Percentiles rank a stretch among this genome's conserved stretches.
Conservation (phyloP, 2,113 vertebrate species). For the Xyliphius kryptos region DNA sequence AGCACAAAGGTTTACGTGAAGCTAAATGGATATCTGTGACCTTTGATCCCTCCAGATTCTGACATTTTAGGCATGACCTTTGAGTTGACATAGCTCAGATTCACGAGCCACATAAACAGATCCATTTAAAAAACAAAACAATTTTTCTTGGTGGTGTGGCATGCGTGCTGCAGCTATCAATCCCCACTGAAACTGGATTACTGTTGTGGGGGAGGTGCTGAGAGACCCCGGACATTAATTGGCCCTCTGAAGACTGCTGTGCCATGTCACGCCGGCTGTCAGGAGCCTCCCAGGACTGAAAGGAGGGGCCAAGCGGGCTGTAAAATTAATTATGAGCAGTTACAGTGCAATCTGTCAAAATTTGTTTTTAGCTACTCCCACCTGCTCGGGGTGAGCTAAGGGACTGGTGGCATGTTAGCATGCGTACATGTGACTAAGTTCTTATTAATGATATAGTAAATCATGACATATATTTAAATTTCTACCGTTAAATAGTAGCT, state of each 20-base stretch:
- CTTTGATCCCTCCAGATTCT: no score
- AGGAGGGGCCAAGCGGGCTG: conserved; percentile 10
- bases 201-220: conserved; percentile 19
- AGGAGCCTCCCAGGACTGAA: conserved; percentile 18
- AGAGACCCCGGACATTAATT: conserved; percentile 27
- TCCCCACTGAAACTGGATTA: conserved; percentile 18
- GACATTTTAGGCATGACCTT: conserved; percentile 55
- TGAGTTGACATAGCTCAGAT: conserved; percentile 43
- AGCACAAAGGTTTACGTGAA: conserved; percentile 40
- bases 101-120: conserved; percentile 37
- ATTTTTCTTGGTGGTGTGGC: background rate
- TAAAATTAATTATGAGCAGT: conserved; percentile 41
- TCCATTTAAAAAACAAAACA: conserved; percentile 19
- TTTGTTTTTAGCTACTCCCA: conserved; percentile 32
- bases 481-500: no score
- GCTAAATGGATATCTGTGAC: conserved; percentile 44
- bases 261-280: conserved; percentile 31
- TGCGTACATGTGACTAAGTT: background rate
- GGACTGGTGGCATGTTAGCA: conserved; percentile 4
- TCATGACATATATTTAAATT: no score
- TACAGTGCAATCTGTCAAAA: conserved; percentile 41
- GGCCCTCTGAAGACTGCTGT: conserved; percentile 27
- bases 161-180: conserved; percentile 9
- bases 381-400: conserved; percentile 16
- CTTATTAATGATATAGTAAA: conserved; percentile 11